Evolutionary conservation across 2,888 invertebrate genomes (phyloP), one percentile per base, ranked within the genome.

Genomic region (Poecilus cupreus): DNA sequence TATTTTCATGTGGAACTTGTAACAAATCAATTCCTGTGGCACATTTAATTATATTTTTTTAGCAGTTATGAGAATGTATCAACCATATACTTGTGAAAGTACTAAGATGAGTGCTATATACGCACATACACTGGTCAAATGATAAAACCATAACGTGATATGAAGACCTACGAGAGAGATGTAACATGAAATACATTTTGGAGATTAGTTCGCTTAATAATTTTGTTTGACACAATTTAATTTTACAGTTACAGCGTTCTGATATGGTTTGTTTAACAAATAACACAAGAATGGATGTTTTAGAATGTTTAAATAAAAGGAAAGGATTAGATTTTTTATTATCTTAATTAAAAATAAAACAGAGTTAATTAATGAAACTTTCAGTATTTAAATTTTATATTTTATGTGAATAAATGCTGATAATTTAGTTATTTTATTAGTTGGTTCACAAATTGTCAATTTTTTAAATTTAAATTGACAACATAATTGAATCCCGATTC

Each of bases 381-480:
- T n/a, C n/a, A n/a, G n/a, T n/a, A n/a, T n/a, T n/a, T 49, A 16
- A 49, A 49, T 13, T 49, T 49, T 13, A 6, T 6, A 49, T 20
- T 54, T 13, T 20, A 20, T 20, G 18, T 54, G 20, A 8, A 11
- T 54, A 18, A 18, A 3, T 10, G 1, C 6, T 10, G 8, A 20
- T 18, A 60, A 24, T 60, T 24, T 26, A 60, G 60, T n/a, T 8
- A 60, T 26, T 60, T 60, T 60, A 26, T 13, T 20, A 22, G 13
- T 57, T n/a, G 60, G n/a, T 60, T 16, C 16, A 3, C 32, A 60
- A 32, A 60, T 26, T 60, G 16, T 26, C 13, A 32, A 60, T 26
- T 60, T 60, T 60, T 6, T 60, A 26, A 60, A 26, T 60, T n/a
- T n/a, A n/a, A 60, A 60, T 10, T 60, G 60, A 60, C 60, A 60